Conservation (phyloP, 2,888 invertebrate species). For the Euplagia quadripunctaria region DNA sequence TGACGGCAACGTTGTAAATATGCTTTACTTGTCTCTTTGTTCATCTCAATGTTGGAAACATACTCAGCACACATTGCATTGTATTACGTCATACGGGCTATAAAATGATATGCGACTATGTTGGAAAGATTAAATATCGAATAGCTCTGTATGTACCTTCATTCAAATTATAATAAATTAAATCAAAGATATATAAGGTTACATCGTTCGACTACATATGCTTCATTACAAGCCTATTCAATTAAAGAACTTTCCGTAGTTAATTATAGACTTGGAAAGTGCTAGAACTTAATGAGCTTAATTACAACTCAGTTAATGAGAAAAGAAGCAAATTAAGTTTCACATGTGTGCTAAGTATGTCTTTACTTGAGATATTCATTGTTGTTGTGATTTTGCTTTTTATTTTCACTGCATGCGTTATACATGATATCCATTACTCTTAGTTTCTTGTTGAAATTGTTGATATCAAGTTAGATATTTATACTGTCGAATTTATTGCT, state of each 20-base stretch:
- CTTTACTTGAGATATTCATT: conserved; percentile 27
- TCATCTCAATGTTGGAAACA: conserved; percentile 37
- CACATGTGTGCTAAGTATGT: conserved; percentile 40
- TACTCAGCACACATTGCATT: conserved; percentile 31
- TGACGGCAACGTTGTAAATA: conserved; percentile 66
- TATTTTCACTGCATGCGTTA: conserved; percentile 25
- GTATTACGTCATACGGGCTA: neutral
- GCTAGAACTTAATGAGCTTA: neutral
- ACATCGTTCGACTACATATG: neutral
- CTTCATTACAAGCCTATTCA: neutral
- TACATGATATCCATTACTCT: neutral
- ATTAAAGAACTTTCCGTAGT: neutral
- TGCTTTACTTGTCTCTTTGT: conserved; percentile 62
- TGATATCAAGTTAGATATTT: neutral
- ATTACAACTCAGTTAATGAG: neutral
- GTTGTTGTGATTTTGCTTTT: conserved; percentile 44
- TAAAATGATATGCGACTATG: neutral
- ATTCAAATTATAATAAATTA: too few species aligned
- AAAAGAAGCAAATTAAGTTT: neutral
- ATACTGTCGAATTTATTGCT: neutral
- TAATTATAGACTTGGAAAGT: neutral
- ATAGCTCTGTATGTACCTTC: neutral
- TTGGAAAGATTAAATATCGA: neutral
- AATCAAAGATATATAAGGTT: too few species aligned
- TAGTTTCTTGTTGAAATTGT: neutral